Evolutionary conservation across 2,113 vertebrate genomes (phyloP), one percentile per base, ranked within the genome.

Genomic region (Scomber colias): DNA sequence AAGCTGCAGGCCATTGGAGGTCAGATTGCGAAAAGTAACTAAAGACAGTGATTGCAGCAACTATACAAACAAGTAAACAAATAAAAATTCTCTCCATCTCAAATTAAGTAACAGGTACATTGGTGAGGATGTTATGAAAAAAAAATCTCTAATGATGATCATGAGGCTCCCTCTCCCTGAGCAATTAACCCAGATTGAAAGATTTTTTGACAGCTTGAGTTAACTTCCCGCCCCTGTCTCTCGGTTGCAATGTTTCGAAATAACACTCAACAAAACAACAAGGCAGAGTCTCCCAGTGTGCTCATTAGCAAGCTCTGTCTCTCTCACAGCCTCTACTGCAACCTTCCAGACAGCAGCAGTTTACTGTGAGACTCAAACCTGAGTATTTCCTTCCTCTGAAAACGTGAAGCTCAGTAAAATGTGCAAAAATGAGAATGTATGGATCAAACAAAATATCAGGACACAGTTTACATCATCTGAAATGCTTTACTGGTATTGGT

Each of bases 131-230:
- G 15, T 68, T 44, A 68, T 69, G 49, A 65, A 30, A 31, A 11
- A 40, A 74, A 67, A 75, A 31, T 49, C 70, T 73, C 45, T 82
- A 83, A 90, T 92, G 62, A 84, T 85, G 77, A 89, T 79, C 76
- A 71, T n/a, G 64, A 74, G 61, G 27, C 75, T 81, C 75, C 50
- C 11, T 76, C 56, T 92, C 90, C 90, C 91, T 3, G 12, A 92
- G 87, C 91, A 89, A 93, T 94, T 92, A 93, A 84, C 90, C 92
- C 83, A 91, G 86, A 90, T 86, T 56, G 74, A 83, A 85, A 81
- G 72, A 82, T 81, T 80, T 81, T 85, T 86, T 91, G 90, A 92
- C 90, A 89, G 88, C 82, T 74, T 46, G 63, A 71, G 77, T 86
- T 82, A 48, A 75, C 75, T 83, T 83, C 73, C 84, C n/a, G 5